A percentile compares a stretch with the other conserved stretches of the same genome.
Conservation (phyloP, 2,113 vertebrate genomes). For the Anolis sagrei region DNA sequence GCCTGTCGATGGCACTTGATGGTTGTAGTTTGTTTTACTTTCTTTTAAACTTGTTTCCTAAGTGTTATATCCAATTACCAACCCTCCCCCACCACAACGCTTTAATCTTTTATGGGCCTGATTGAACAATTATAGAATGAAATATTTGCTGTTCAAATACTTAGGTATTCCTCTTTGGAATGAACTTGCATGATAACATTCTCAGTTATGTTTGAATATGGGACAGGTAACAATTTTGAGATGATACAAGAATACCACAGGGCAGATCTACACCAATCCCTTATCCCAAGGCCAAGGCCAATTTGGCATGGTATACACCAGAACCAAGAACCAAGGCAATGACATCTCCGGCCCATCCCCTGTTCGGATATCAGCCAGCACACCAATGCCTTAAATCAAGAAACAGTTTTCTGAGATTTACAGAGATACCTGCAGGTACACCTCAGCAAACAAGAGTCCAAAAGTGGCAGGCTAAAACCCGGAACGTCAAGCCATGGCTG, state of each 20-base stretch:
- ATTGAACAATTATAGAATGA: constrained; percentile 23
- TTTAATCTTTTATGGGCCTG: constrained; percentile 37
- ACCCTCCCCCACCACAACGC: neutral
- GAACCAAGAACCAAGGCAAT: too few relatives aligned
- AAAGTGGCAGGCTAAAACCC: too few relatives aligned
- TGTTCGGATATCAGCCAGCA: too few relatives aligned
- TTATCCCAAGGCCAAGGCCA: too few relatives aligned
- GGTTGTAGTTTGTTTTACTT: constrained; percentile 39
- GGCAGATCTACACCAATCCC: too few relatives aligned
- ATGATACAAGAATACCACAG: neutral
- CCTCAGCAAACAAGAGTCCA: too few relatives aligned
- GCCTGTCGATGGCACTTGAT: constrained; percentile 23
- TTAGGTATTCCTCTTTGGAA: constrained; percentile 1
- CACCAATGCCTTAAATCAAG: too few relatives aligned
- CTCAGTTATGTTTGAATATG: neutral
- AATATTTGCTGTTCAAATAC: constrained; percentile 25
- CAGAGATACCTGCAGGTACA: too few relatives aligned
- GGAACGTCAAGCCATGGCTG: too few relatives aligned
- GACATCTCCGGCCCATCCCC: too few relatives aligned
- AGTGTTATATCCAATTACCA: constrained; percentile 32
- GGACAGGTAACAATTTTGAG: neutral
- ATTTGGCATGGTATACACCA: too few relatives aligned
- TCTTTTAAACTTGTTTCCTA: constrained; percentile 39
- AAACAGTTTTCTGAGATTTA: too few relatives aligned
- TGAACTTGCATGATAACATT: neutral